A percentile compares a stretch with the other conserved stretches of the same genome.
These are phyloP conservation scores for Willowsia nigromaculata DNA, from an alignment of 2,888 invertebrate species.

Conservation along the genomic window DNA sequence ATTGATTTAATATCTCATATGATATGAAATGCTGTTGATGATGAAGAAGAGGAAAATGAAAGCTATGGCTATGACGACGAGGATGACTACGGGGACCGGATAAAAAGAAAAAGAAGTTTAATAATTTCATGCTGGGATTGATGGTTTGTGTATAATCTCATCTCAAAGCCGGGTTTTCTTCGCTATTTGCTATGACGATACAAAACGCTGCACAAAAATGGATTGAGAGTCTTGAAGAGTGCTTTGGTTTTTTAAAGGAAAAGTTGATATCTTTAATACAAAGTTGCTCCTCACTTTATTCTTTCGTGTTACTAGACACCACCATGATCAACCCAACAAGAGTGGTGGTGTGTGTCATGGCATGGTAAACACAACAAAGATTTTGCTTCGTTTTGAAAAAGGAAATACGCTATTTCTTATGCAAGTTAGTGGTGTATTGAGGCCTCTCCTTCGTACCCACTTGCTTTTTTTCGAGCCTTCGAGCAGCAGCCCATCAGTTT, in stretches of 20 bases:
- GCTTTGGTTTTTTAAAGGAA: constrained; percentile 18
- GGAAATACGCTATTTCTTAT: too few species aligned
- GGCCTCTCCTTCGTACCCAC: constrained; percentile 16
- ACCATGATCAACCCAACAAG: background rate
- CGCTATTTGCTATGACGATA: background rate
- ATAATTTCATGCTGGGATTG: constrained; percentile 79
- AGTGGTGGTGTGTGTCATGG: background rate
- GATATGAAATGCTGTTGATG: constrained; percentile 8
- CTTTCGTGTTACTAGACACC: constrained; percentile 3
- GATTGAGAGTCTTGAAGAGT: constrained; percentile 4
- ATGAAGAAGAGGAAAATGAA: constrained; percentile 62
- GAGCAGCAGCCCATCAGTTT: constrained; percentile 30
- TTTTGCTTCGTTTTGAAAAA: background rate
- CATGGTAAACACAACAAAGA: background rate
- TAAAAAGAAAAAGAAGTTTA: constrained; percentile 77
- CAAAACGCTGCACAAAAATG: constrained; percentile 23
- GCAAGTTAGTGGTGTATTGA: constrained; percentile 2
- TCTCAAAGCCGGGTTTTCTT: constrained; percentile 42
- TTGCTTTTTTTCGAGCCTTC: constrained; percentile 28
- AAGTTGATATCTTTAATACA: background rate
- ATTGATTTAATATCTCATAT: constrained; percentile 79
- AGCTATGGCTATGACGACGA: constrained; percentile 71
- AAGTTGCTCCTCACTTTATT: constrained; percentile 12
- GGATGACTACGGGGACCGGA: constrained; percentile 71
- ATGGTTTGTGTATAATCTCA: constrained; percentile 74